Conservation (phyloP, 2,797 vertebrate genomes). For the Falco concolor region DNA sequence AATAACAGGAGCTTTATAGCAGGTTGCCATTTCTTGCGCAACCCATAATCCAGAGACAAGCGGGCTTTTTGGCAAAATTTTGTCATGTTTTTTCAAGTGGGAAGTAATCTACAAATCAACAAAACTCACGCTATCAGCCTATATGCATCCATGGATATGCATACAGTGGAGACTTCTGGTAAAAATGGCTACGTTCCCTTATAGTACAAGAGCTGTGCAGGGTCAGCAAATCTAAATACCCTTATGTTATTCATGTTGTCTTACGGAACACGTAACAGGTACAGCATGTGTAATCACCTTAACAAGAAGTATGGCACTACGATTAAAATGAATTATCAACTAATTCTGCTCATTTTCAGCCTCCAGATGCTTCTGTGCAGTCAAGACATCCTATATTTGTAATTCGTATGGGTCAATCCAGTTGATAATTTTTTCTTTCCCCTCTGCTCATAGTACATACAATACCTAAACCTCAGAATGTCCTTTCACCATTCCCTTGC, state of each 20-base stretch:
- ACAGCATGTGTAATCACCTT: neutral
- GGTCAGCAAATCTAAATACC: neutral
- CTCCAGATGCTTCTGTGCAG: neutral
- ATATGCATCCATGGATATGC: neutral
- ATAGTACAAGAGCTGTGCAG: neutral
- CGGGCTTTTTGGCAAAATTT: neutral
- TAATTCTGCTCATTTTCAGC: neutral
- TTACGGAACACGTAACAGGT: neutral
- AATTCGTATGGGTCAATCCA: neutral
- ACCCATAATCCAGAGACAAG: neutral
- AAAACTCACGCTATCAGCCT: neutral
- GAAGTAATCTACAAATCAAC: neutral
- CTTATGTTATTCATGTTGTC: neutral
- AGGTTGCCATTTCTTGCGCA: neutral
- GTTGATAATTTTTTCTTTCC: neutral
- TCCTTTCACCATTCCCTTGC: neutral
- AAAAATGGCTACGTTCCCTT: neutral
- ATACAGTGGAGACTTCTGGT: neutral
- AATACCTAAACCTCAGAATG: neutral
- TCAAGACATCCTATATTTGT: neutral
- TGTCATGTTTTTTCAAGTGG: neutral
- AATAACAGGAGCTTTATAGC: neutral
- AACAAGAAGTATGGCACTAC: neutral
- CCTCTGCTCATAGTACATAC: neutral
- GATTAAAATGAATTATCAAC: neutral